These are phyloP conservation scores for Plecturocebus donacophilus DNA, from an alignment of 2,113 vertebrate genomes.

Conservation along the genomic window DNA sequence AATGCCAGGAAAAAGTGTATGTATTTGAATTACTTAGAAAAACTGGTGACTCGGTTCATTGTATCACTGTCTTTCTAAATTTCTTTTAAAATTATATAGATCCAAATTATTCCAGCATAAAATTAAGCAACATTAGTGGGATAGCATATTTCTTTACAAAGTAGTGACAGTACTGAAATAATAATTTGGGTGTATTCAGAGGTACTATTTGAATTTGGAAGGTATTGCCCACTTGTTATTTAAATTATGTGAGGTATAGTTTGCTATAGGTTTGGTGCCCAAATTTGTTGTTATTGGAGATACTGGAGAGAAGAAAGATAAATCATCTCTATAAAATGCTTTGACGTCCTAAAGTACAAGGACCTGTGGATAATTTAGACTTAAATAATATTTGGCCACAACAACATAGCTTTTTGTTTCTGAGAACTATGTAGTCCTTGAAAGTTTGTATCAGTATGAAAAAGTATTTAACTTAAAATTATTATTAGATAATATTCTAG, in stretches of 20 bases:
- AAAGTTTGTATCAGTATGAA: neutral
- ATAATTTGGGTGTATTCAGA: neutral
- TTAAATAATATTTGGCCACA: neutral
- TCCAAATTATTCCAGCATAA: neutral
- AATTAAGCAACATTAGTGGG: neutral
- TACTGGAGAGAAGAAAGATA: slow-evolving; percentile 50
- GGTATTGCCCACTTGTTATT: neutral
- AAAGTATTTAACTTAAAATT: slow-evolving; percentile 52
- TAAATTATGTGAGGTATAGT: neutral
- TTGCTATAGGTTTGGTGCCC: slow-evolving; percentile 7
- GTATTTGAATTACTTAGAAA: slow-evolving; percentile 45
- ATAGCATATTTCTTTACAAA: slow-evolving; percentile 8
- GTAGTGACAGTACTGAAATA: neutral
- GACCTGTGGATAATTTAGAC: neutral
- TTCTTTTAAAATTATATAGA: slow-evolving; percentile 16
- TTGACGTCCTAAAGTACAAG: slow-evolving; percentile 40
- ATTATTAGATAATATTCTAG: slow-evolving; percentile 17
- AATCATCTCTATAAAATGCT: slow-evolving; percentile 52
- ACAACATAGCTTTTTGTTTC: slow-evolving; percentile 8
- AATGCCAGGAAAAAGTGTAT: neutral
- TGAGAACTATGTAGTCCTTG: neutral
- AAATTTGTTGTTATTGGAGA: slow-evolving; percentile 26
- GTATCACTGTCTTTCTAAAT: neutral
- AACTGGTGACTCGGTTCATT: neutral
- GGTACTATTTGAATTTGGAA: neutral